Percentiles rank a stretch among this genome's conserved stretches.
Conservation (phyloP, 2,113 vertebrate species). For the Sialia sialis region DNA sequence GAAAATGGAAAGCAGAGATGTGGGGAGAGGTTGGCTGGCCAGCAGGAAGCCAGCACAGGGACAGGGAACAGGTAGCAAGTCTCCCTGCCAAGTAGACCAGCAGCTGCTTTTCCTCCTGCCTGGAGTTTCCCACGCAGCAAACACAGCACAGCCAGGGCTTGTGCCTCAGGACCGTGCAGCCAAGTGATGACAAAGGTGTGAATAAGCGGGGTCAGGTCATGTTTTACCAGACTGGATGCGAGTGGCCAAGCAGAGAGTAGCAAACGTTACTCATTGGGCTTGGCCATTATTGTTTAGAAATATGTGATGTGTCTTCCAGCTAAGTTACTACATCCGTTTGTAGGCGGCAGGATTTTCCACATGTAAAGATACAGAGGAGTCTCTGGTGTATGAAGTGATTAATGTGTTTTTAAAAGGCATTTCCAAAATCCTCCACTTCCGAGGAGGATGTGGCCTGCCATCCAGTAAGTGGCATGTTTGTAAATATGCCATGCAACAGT, state of each 20-base stretch:
- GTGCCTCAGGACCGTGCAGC: background rate
- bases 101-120: background rate
- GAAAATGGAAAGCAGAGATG: background rate
- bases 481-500: background rate
- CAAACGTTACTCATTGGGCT: constrained; percentile 46
- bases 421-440: background rate
- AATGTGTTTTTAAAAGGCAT: background rate
- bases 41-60: background rate
- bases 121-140: background rate
- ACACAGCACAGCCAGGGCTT: background rate
- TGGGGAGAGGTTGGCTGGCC: background rate
- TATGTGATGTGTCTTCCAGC: background rate
- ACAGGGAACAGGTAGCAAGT: background rate
- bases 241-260: background rate
- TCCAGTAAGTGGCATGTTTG: background rate
- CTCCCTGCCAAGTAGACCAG: background rate
- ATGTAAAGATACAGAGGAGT: background rate
- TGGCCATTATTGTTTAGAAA: constrained; percentile 30
- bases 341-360: constrained; percentile 36
- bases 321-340: background rate
- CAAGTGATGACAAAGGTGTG: constrained; percentile 52
- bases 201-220: constrained; percentile 33
- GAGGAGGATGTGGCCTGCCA: background rate
- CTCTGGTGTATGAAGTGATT: background rate
- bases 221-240: background rate